A percentile compares a stretch with the other conserved stretches of the same genome.
Evolutionary conservation across 1,140 invertebrate genomes (phyloP).

Genomic region (Neocloeon triangulifer): DNA sequence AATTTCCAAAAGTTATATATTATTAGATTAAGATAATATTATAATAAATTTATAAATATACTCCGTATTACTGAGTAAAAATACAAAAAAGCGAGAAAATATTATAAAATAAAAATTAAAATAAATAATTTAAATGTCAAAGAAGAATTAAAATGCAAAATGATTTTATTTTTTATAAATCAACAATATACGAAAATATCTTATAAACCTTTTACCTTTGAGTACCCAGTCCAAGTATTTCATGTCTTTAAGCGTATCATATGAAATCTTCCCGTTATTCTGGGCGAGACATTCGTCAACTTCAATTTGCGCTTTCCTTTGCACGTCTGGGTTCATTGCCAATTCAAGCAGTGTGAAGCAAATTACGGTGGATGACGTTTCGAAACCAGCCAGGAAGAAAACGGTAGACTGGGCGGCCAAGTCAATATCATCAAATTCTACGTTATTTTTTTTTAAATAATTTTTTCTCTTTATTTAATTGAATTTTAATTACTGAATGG

Average conservation of each 20-base stretch:
- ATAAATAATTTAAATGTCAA: no score
- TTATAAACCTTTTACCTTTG: constrained; percentile 12
- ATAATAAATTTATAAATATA: no score
- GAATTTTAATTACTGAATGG: no score
- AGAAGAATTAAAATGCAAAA: no score
- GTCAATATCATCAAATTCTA: constrained; percentile 7
- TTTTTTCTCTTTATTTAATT: no score
- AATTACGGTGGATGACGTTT: constrained; percentile 30
- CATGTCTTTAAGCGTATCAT: constrained; percentile 13
- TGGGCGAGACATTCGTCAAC: constrained; percentile 17
- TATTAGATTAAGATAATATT: no score
- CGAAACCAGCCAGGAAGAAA: constrained; percentile 35
- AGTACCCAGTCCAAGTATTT: constrained; percentile 17
- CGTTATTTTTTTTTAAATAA: not conserved
- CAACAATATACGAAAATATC: no score
- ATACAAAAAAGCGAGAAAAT: no score
- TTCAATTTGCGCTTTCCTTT: constrained; percentile 28
- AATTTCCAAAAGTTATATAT: no score
- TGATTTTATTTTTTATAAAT: no score
- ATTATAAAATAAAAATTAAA: no score
- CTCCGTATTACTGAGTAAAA: no score
- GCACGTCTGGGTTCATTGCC: constrained; percentile 26
- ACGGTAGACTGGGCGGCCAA: constrained; percentile 18
- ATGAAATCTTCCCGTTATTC: constrained; percentile 10
- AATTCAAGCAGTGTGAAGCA: constrained; percentile 24